phyloP scores from a whole-genome alignment of 64 coral and sea anemone genomes.

The Montipora cactus region DNA sequence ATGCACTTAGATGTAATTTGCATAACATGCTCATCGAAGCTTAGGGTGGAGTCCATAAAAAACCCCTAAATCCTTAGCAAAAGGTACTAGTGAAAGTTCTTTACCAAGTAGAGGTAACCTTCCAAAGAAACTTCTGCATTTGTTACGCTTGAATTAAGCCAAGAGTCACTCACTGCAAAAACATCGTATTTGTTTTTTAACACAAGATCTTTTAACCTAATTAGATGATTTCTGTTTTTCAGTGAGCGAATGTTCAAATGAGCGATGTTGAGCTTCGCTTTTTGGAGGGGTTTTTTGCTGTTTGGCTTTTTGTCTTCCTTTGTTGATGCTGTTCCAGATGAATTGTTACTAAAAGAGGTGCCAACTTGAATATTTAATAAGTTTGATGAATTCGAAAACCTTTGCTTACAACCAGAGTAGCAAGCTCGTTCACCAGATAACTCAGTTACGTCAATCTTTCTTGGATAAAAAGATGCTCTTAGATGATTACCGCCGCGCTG shows the following conservation, averaged over 20 bases:
- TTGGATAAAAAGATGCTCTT: slow-evolving; percentile 41
- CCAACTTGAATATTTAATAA: slow-evolving; percentile 60
- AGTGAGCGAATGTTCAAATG: slow-evolving; percentile 23
- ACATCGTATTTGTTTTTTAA: slow-evolving; percentile 23
- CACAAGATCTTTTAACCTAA: not conserved
- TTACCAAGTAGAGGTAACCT: not conserved
- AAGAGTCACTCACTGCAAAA: slow-evolving; percentile 9
- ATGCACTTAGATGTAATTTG: no score
- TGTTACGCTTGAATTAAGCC: slow-evolving; percentile 37
- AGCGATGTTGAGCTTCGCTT: not conserved
- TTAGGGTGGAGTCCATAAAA: no score
- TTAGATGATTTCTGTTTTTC: slow-evolving; percentile 17
- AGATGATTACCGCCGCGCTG: no score
- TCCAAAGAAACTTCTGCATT: slow-evolving; percentile 47
- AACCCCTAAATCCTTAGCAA: no score
- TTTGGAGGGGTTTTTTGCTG: no score
- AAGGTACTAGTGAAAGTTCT: no score
- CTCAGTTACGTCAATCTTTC: slow-evolving; percentile 62
- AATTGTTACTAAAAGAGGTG: no score
- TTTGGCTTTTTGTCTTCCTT: no score
- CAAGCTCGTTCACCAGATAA: slow-evolving; percentile 62
- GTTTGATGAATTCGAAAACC: slow-evolving; percentile 62
- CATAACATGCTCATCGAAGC: no score
- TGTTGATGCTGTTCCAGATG: no score
- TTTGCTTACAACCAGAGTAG: slow-evolving; percentile 59